These are phyloP conservation scores for Dinocampus coccinellae DNA, from an alignment of 2,888 invertebrate species.

Conservation along the genomic window DNA sequence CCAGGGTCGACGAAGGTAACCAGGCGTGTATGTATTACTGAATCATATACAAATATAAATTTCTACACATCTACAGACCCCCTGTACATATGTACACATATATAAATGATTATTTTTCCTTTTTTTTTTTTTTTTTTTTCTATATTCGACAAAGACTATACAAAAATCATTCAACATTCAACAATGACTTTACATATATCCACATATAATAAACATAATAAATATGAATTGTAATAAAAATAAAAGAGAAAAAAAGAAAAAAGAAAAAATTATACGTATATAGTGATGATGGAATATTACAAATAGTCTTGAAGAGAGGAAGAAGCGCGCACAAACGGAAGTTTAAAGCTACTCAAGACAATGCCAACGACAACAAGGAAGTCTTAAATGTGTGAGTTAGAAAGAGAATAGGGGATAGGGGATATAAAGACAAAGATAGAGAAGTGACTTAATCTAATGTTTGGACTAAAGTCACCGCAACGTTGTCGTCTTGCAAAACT, in stretches of 20 bases:
- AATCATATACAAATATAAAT: slow-evolving; percentile 10
- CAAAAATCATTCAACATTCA: not conserved
- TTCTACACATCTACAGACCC: too few species aligned
- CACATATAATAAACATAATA: too few species aligned
- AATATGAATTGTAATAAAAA: too few species aligned
- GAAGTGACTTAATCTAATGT: slow-evolving; percentile 14
- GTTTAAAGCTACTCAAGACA: slow-evolving; percentile 16
- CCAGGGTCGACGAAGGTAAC: slow-evolving; percentile 47
- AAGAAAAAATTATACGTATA: not conserved
- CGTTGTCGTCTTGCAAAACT: slow-evolving; percentile 58
- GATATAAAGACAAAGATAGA: not conserved
- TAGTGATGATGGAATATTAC: not conserved
- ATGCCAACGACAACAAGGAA: slow-evolving; percentile 4
- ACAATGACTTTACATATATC: not conserved
- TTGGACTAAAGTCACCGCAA: slow-evolving; percentile 4
- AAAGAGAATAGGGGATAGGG: too few species aligned
- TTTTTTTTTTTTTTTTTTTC: slow-evolving; percentile 2
- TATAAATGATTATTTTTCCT: too few species aligned
- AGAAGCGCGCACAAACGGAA: slow-evolving; percentile 10
- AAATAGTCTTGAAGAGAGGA: not conserved
- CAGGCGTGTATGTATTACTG: slow-evolving; percentile 39
- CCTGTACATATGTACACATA: too few species aligned
- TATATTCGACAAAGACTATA: not conserved
- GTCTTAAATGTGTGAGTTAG: not conserved
- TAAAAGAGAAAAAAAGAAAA: not conserved